Percentiles rank a stretch among this genome's conserved stretches.
Evolutionary conservation across 2,888 invertebrate genomes (phyloP).

Genomic region (Caenorhabditis zanzibari): DNA sequence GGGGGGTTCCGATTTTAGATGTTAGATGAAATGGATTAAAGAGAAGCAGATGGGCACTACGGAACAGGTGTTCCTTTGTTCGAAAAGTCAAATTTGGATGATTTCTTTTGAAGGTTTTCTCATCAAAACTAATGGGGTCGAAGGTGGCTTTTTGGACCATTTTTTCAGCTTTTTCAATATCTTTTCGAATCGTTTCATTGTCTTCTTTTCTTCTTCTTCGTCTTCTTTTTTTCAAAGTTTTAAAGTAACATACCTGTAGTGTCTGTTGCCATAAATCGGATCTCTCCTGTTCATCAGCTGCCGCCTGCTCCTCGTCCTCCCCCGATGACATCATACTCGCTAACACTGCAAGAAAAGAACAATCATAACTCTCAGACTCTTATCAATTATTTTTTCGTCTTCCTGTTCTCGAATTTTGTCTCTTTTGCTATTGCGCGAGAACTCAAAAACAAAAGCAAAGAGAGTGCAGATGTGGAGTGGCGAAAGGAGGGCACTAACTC

Average conservation of each 20-base stretch:
- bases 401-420: constrained; percentile 7
- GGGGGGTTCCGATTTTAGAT: too few species aligned
- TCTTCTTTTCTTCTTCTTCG: neutral
- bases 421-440: constrained; percentile 34
- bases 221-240: constrained; percentile 13
- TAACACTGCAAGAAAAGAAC: constrained; percentile 75
- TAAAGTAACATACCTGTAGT: constrained; percentile 74
- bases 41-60: too few species aligned
- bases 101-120: too few species aligned
- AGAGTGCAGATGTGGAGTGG: constrained; percentile 62
- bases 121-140: too few species aligned
- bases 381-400: constrained; percentile 1
- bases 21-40: too few species aligned
- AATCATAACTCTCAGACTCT: constrained; percentile 5
- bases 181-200: constrained; percentile 3
- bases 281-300: constrained; percentile 73
- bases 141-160: neutral
- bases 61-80: too few species aligned
- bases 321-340: constrained; percentile 81
- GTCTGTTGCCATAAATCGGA: constrained; percentile 83
- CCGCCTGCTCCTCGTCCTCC: constrained; percentile 79
- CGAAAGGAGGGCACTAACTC: neutral
- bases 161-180: constrained; percentile 8
- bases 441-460: constrained; percentile 61
- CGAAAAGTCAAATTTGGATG: too few species aligned